Base-by-base conservation (phyloP, 2,113 vertebrate genomes). In the Prochilodus magdalenae region DNA sequence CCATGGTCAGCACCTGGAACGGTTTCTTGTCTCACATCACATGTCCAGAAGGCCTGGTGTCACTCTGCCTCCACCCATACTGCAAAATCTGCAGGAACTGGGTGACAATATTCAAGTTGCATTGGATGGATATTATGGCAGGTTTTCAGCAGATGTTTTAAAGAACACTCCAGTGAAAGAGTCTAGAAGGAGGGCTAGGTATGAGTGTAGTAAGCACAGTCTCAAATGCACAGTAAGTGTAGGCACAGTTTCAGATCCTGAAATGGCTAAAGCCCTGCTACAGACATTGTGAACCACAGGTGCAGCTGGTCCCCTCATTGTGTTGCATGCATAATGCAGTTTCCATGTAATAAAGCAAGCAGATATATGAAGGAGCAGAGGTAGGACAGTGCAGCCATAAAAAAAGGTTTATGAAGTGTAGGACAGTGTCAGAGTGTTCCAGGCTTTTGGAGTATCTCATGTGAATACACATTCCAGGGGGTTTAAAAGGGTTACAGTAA, bases 261-360 rank as follows among this genome's bases (percentile, higher is more conserved):
- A 77, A 59, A 82, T 78, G 66, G 29, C 47, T 33, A 26, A 51
- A 60, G 29, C 57, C 59, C 71, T 70, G 36, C 30, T 69, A 55
- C 59, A 59, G 44, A 82, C 69, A 81, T 51, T 69, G 70, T 67
- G 51, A 65, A 66, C 59, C 71, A 59, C 65, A 77, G 27, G 53
- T 73, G 47, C 36, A 65, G 70, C 73, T 77, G 55, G 51, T 57
- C 69, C 81, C 59, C 73, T 72, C 65, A 71, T 71, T 83, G 69
- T 76, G 53, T 63, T 77, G 65, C 51, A 71, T 83, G 55, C 69
- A 76, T 83, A 70, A 77, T 83, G 51, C 81, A 83, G 60, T 77
- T 53, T 71, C 20, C 53, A 69, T 82, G 73, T 71, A 74, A 77
- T 76, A 77, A 76, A 77, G 69, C 74, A 76, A 82, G 63, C 73